These are phyloP conservation scores for Elachura formosa DNA, from an alignment of 2,113 vertebrate genomes.

Conservation along the genomic window DNA sequence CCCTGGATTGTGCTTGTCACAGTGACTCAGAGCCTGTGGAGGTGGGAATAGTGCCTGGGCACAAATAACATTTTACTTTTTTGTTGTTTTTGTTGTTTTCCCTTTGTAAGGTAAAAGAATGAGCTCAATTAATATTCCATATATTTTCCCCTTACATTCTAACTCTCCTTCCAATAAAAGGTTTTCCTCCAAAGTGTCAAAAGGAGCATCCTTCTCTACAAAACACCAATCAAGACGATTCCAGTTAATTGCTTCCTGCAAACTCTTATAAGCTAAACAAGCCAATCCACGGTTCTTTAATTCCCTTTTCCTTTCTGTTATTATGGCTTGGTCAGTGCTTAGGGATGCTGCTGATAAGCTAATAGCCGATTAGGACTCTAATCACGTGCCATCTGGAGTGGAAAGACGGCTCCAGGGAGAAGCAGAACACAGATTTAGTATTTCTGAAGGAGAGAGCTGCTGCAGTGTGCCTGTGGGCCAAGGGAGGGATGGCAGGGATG, in stretches of 20 bases:
- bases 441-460: background rate
- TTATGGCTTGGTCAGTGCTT: background rate
- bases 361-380: background rate
- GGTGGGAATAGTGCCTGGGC: background rate
- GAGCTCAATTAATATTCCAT: background rate
- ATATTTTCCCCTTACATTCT: background rate
- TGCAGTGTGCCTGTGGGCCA: background rate
- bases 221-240: background rate
- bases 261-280: background rate
- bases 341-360: background rate
- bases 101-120: background rate
- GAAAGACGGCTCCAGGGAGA: background rate
- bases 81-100: background rate
- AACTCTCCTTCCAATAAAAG: background rate
- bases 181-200: background rate
- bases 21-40: constrained; percentile 1
- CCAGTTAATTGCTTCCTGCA: background rate
- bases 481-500: too few species aligned
- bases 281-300: background rate
- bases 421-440: background rate
- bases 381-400: background rate
- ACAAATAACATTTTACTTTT: background rate
- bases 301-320: background rate
- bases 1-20: background rate
- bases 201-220: background rate